Conservation (phyloP, 92 coral and sea anemone genomes). For the Epizoanthus scotinus region DNA sequence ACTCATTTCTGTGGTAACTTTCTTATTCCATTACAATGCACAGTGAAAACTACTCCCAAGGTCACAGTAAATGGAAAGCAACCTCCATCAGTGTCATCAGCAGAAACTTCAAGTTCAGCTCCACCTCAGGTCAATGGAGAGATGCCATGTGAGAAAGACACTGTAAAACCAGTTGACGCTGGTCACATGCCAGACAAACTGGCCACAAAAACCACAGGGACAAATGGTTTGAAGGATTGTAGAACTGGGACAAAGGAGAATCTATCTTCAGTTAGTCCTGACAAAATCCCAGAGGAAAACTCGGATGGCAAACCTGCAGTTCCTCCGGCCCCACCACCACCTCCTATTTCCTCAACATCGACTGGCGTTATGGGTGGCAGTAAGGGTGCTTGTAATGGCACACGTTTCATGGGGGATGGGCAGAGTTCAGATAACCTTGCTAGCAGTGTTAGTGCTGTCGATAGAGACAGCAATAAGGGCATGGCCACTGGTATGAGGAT, state of each 20-base stretch:
- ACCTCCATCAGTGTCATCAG: background rate
- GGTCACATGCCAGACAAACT: background rate
- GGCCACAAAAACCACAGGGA: background rate
- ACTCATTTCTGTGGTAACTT: background rate
- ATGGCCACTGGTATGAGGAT: constrained; percentile 11
- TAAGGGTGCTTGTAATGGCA: constrained; percentile 37
- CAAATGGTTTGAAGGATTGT: constrained; percentile 1
- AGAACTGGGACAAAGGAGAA: background rate
- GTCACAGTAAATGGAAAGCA: background rate
- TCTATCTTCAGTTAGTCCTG: background rate
- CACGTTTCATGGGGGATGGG: constrained; percentile 51
- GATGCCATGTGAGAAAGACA: background rate
- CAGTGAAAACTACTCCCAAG: constrained; percentile 15
- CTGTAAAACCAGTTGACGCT: background rate
- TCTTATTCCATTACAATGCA: background rate
- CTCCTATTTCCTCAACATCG: constrained; percentile 37
- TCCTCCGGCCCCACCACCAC: constrained; percentile 31
- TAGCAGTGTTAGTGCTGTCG: background rate
- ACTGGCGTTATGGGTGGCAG: constrained; percentile 81
- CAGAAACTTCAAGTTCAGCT: background rate
- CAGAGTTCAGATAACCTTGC: background rate
- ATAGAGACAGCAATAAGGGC: constrained; percentile 19
- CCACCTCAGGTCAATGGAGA: background rate
- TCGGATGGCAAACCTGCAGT: background rate
- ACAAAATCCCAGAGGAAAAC: background rate